phyloP scores from a whole-genome alignment of 2,113 vertebrate species.

The Tor tambroides region DNA sequence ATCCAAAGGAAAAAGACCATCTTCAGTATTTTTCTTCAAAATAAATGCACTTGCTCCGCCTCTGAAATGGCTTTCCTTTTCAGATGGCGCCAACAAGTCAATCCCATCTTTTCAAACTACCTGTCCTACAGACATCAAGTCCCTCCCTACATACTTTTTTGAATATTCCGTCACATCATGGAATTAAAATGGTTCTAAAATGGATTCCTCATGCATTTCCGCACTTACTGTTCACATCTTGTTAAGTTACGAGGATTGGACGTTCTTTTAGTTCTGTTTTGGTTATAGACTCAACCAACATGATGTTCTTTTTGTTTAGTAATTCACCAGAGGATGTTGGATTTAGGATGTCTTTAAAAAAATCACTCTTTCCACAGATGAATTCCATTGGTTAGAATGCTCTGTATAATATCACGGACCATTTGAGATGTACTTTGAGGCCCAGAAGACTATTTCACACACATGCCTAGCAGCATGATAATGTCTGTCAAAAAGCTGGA shows the following conservation, averaged over 20 bases:
- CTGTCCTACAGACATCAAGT: neutral
- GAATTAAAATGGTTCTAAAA: neutral
- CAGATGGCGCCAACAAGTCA: neutral
- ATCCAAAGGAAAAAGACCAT: neutral
- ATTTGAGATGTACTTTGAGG: constrained; percentile 15
- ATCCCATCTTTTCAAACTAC: neutral
- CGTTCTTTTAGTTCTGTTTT: neutral
- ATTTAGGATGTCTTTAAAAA: neutral
- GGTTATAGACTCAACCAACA: neutral
- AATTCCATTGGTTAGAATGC: constrained; percentile 23
- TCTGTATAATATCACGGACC: constrained; percentile 36
- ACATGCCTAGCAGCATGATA: neutral
- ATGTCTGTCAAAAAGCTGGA: constrained; percentile 13
- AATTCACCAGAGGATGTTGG: no score
- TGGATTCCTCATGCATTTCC: neutral
- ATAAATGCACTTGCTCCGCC: neutral
- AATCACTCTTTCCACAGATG: neutral
- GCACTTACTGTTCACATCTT: neutral
- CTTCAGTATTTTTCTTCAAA: neutral
- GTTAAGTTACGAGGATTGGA: neutral
- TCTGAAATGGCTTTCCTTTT: neutral
- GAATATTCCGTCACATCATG: no score
- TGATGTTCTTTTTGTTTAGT: neutral
- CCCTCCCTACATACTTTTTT: neutral
- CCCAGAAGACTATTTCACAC: neutral